A percentile compares a stretch with the other conserved stretches of the same genome.
Evolutionary conservation across 2,888 invertebrate species (phyloP).

Genomic region (Drosophila ezoana): DNA sequence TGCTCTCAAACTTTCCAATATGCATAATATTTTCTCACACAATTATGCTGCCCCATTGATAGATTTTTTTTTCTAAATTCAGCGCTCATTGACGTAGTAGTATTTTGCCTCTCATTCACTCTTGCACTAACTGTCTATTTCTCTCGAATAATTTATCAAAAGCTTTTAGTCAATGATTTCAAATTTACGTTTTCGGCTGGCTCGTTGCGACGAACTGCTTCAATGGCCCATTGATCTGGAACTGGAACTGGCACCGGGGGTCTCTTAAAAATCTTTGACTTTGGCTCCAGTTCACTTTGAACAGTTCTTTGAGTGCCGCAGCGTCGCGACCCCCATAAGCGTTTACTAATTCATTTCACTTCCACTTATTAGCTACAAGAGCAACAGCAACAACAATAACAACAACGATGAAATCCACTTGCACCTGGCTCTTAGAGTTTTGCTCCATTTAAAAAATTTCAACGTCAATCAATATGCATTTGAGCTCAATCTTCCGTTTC

Average conservation of each 20-base stretch:
- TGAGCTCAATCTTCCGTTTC: constrained; percentile 71
- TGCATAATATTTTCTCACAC: constrained; percentile 73
- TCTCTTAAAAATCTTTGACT: constrained; percentile 64
- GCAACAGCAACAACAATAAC: constrained; percentile 25
- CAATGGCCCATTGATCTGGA: constrained; percentile 73
- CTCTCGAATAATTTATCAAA: constrained; percentile 76
- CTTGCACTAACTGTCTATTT: constrained; percentile 14
- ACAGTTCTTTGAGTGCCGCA: constrained; percentile 71
- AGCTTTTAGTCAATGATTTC: constrained; percentile 82
- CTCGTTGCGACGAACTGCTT: constrained; percentile 49
- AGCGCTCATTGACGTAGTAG: constrained; percentile 53
- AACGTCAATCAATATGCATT: constrained; percentile 82
- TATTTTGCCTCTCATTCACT: constrained; percentile 17
- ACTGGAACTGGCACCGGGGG: constrained; percentile 50
- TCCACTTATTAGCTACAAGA: constrained; percentile 77
- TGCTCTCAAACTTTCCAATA: constrained; percentile 71
- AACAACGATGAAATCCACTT: constrained; percentile 51
- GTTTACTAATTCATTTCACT: constrained; percentile 81
- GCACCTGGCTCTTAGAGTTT: constrained; percentile 74
- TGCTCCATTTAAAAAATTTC: constrained; percentile 79
- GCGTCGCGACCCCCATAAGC: constrained; percentile 78
- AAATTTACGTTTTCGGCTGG: constrained; percentile 74
- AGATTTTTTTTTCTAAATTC: constrained; percentile 58
- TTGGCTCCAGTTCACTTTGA: constrained; percentile 32
- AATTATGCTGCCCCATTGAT: constrained; percentile 77